These are phyloP conservation scores for Lepidotrigona ventralis DNA, from an alignment of 1,140 invertebrate genomes.

Conservation along the genomic window DNA sequence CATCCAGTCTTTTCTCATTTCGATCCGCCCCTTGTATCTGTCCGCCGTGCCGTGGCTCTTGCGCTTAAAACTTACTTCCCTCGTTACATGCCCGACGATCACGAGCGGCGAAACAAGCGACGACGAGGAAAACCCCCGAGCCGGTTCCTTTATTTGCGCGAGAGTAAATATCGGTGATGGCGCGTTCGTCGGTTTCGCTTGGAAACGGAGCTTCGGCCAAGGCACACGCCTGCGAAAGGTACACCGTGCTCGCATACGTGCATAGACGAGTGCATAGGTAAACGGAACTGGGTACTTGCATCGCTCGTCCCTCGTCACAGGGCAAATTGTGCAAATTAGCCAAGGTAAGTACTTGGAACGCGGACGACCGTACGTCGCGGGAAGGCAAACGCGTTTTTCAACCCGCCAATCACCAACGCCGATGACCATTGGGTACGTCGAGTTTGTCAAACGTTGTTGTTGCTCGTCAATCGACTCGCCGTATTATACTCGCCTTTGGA, in stretches of 20 bases:
- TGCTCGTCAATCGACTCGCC: neutral
- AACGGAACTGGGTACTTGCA: conserved; percentile 3
- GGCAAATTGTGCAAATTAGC: conserved; percentile 25
- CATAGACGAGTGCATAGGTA: conserved; percentile 56
- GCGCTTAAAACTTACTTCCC: neutral
- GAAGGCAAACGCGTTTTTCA: neutral
- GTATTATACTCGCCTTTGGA: too few relatives aligned
- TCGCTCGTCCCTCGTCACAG: neutral
- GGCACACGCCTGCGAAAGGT: conserved; percentile 64
- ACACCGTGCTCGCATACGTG: conserved; percentile 63
- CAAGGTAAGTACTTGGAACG: neutral
- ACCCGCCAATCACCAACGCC: neutral
- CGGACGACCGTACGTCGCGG: neutral
- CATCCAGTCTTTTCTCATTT: conserved; percentile 18
- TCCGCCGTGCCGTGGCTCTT: neutral
- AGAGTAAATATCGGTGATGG: conserved; percentile 14
- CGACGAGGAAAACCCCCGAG: conserved; percentile 18
- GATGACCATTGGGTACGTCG: neutral
- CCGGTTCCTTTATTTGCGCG: conserved; percentile 22
- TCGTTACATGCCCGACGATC: neutral
- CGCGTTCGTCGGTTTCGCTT: neutral
- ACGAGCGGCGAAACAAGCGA: conserved; percentile 1
- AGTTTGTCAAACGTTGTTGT: neutral
- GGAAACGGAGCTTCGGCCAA: too few relatives aligned
- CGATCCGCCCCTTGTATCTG: conserved; percentile 21